Evolutionary conservation across 1,140 invertebrate species (phyloP), one percentile per base, ranked within the genome.

Genomic region (Drosophila albomicans): DNA sequence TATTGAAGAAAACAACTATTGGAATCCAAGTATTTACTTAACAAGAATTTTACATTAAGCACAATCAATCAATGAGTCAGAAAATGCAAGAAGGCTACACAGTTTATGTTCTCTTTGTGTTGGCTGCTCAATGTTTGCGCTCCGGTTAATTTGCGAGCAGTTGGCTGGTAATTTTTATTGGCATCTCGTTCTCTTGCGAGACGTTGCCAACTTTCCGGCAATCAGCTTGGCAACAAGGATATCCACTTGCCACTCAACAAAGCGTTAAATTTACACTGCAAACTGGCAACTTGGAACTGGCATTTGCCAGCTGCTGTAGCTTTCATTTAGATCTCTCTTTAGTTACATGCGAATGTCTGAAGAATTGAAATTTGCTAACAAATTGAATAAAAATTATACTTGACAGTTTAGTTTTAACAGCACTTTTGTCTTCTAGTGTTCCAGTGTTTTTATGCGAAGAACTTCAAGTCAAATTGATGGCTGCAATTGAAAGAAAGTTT

Each of bases 371-470:
- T 28, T n/a, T 15, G 41, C 49, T 57, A 68, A 66, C 63, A 88
- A 88, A 84, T 87, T 88, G 69, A 77, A 84, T 82, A 75, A 69
- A 72, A 74, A 82, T 79, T 58, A 80, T 66, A 51, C 54, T 75
- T 78, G 79, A 43, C 82, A 86, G 75, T 79, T 79, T 38, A 52
- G 10, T 62, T 52, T 45, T 48, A 38, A 15, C 15, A 54, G 61
- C 10, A 16, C 28, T 35, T 48, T 43, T 30, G 20, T n/a, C 11
- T 32, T 38, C 8, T 25, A 30, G 30, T 16, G 5, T 54, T 32
- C 20, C 4, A 25, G 20, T 25, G 20, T 54, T 54, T 54, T 38
- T 38, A 38, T 38, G 11, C 4, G 2, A 15, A 57, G n/a, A 57
- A 56, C 15, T 56, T 56, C 7, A 1, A 38, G 13, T 13, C 25